Conservation (phyloP, 2,888 invertebrate species). For the Ennomos erosarius region DNA sequence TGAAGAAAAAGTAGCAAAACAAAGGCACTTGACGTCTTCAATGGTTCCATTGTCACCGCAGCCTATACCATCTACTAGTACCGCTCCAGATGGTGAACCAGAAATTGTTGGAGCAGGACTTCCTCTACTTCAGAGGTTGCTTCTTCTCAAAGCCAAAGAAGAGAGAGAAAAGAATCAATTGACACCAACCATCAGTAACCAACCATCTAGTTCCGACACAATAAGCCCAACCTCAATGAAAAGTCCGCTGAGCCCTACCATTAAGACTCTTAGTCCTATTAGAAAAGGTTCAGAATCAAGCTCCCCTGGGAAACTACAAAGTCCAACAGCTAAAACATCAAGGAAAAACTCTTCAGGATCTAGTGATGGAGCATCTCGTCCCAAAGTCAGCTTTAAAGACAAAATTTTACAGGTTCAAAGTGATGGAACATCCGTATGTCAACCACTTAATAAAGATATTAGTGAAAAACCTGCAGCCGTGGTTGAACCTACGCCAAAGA, state of each 20-base stretch:
- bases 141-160: conserved; percentile 91
- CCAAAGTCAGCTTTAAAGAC: conserved; percentile 87
- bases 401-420: conserved; percentile 86
- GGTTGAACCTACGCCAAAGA: conserved; percentile 77
- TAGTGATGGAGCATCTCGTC: conserved; percentile 73
- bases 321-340: conserved; percentile 76
- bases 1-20: conserved; percentile 80
- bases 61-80: conserved; percentile 86
- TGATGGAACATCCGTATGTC: conserved; percentile 78
- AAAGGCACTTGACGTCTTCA: conserved; percentile 71
- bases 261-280: conserved; percentile 79
- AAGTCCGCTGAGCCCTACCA: conserved; percentile 80
- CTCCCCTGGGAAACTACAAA: conserved; percentile 79
- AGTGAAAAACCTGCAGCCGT: conserved; percentile 76
- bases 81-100: conserved; percentile 83
- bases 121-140: conserved; percentile 90
- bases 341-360: conserved; percentile 80
- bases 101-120: conserved; percentile 89
- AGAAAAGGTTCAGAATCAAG: conserved; percentile 80
- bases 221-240: conserved; percentile 81
- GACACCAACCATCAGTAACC: conserved; percentile 73
- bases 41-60: conserved; percentile 75
- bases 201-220: conserved; percentile 81
- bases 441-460: conserved; percentile 73
- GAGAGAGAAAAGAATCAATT: conserved; percentile 85